Base-by-base conservation (phyloP, 2,113 vertebrate species). In the Dipodomys spectabilis region DNA sequence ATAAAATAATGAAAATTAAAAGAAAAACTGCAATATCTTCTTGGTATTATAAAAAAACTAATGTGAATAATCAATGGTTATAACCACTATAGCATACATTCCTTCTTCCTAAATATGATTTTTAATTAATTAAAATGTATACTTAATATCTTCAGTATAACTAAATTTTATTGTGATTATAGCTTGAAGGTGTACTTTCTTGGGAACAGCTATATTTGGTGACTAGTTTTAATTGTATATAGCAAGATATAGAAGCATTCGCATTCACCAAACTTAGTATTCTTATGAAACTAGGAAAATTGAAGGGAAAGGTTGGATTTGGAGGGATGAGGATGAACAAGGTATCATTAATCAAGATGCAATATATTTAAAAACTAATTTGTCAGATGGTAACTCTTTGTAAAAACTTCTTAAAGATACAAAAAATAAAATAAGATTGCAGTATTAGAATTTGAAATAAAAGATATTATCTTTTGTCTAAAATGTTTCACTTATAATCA, bases 1-100 rank as follows among this genome's bases (percentile, higher is more conserved):
- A 74, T 23, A 57, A 83, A n/a, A 39, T 18, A 86, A 65, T 81
- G 3, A 92, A 79, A 95, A 69, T 75, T 68, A 71, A 65, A 79
- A 32, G 4, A 44, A 83, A 74, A 44, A 49, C 1, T n/a, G 13
- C 88, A 86, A 84, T 73, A 8, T 2, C 18, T 88, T 7, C 6
- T 27, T 80, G 11, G 27, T 30, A 88, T 0, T 44, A 1, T 49
- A 35, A 91, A 57, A 84, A 83, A 84, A 82, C 88, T 7, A 72
- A 27, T 12, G 86, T 39, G 32, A 19, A 91, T 23, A 57, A 53
- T 83, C 1, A 57, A 28, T 86, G 23, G 44, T 1, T 94, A 88
- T 18, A 18, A 44, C 62, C 20, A 25, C 4, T 53, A 28, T 5
- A n/a, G 2, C 22, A 4, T 28, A 39, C 57, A 19, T 0, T 1